phyloP scores from a whole-genome alignment of 2,797 vertebrate species.

The Danio choprae region DNA sequence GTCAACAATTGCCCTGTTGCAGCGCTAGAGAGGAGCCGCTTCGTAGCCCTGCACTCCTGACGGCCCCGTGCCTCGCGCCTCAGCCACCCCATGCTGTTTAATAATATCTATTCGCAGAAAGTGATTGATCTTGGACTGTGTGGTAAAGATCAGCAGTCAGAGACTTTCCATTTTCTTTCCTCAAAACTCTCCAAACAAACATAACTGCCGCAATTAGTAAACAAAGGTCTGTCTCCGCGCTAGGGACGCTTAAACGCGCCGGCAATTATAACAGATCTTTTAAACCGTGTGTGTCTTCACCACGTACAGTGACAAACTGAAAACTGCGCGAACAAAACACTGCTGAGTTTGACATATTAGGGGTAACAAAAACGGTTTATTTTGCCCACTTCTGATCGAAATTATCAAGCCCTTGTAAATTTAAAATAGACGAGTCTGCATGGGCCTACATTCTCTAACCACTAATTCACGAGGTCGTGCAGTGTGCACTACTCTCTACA shows the following conservation, averaged over 20 bases:
- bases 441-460: not conserved
- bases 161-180: conserved; percentile 82
- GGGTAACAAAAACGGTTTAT: conserved; percentile 5
- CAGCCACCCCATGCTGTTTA: conserved; percentile 93
- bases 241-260: not conserved
- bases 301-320: not conserved
- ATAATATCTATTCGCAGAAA: conserved; percentile 95
- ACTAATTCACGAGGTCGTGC: too few species aligned
- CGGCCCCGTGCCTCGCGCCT: conserved; percentile 90
- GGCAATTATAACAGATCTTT: conserved; percentile 22
- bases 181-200: conserved; percentile 84
- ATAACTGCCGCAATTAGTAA: conserved; percentile 80
- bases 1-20: conserved; percentile 94
- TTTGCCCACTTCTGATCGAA: conserved; percentile 19
- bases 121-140: conserved; percentile 90
- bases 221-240: conserved; percentile 69
- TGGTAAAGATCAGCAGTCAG: conserved; percentile 83
- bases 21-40: conserved; percentile 87
- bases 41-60: conserved; percentile 86
- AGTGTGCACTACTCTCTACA: not conserved
- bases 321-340: not conserved
- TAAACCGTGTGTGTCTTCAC: conserved; percentile 1
- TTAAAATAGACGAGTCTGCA: not conserved
- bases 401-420: conserved; percentile 5
- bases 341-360: conserved; percentile 23